These are phyloP conservation scores for Channallabes apus DNA, from an alignment of 2,797 vertebrate genomes.

Conservation along the genomic window DNA sequence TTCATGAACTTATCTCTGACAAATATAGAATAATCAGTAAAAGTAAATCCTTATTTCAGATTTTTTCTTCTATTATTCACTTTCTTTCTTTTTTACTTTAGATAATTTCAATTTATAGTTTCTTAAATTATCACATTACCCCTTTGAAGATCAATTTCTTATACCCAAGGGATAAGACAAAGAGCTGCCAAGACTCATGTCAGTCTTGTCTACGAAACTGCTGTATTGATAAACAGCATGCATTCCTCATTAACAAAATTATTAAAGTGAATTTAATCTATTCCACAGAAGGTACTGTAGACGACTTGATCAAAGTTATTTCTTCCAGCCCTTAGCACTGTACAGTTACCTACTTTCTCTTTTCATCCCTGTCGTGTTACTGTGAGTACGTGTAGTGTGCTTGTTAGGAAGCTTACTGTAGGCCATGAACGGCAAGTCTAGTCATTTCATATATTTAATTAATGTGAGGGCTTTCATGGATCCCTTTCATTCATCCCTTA, in stretches of 20 bases:
- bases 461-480: not conserved
- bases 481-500: not conserved
- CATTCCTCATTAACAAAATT: slow-evolving; percentile 15
- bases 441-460: not conserved
- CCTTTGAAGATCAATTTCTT: not conserved
- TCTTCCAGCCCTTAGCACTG: not conserved
- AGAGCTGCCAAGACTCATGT: not conserved
- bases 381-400: not conserved
- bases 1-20: no score
- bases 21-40: not conserved
- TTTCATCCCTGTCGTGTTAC: not conserved
- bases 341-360: no score
- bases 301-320: not conserved
- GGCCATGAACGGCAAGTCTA: not conserved
- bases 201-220: not conserved
- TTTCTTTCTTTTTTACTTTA: not conserved
- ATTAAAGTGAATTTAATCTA: not conserved
- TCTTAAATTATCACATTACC: not conserved
- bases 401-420: not conserved
- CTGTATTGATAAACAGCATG: not conserved
- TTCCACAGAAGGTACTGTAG: not conserved
- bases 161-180: not conserved
- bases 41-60: not conserved
- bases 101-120: not conserved
- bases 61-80: not conserved